These are phyloP conservation scores for Saguinus imperator DNA, from an alignment of 2,113 vertebrate species.

Conservation along the genomic window DNA sequence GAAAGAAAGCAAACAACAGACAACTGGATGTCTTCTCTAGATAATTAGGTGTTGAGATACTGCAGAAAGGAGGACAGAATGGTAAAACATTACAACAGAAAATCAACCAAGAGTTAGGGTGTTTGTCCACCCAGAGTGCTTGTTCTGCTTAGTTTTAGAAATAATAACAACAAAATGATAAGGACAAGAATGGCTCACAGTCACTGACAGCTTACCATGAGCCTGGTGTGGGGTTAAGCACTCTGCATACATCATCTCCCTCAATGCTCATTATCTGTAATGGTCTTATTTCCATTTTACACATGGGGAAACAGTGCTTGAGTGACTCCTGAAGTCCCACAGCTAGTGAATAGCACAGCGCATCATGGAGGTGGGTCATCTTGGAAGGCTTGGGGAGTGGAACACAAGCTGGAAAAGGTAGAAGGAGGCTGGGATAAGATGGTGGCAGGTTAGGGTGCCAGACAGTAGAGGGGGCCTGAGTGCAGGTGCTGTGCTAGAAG, in stretches of 20 bases:
- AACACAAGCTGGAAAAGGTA: background rate
- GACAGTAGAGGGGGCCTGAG: background rate
- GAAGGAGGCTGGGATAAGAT: background rate
- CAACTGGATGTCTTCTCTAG: background rate
- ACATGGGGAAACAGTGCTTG: background rate
- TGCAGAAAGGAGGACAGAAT: background rate
- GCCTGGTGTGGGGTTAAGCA: background rate
- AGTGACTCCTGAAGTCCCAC: background rate
- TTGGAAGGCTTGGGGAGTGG: background rate
- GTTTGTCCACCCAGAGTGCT: background rate
- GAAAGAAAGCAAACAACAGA: background rate
- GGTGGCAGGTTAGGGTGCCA: background rate
- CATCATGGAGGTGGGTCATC: accelerated
- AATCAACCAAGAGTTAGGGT: background rate
- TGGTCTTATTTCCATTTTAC: background rate
- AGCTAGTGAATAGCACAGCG: background rate
- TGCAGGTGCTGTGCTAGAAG: background rate
- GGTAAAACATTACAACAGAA: background rate
- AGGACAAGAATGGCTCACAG: background rate
- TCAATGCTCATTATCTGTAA: background rate
- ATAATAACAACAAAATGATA: background rate
- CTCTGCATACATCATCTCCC: background rate
- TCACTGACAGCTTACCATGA: too few species aligned
- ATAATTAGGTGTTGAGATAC: background rate
- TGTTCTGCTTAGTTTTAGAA: background rate